Base-by-base conservation (phyloP, 2,113 vertebrate species). In the Peromyscus maniculatus region DNA sequence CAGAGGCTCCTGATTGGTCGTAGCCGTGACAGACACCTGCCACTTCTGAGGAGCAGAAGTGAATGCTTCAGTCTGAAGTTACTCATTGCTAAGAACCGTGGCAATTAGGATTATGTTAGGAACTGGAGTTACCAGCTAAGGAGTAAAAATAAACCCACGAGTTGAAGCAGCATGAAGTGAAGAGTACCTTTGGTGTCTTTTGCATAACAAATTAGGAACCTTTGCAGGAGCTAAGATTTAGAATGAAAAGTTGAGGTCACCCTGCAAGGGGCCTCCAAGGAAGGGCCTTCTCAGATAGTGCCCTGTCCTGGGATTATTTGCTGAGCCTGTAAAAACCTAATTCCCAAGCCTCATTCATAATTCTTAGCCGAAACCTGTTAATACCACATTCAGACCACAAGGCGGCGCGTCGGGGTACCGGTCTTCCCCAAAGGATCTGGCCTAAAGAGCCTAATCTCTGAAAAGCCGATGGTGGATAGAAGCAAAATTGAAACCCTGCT, bases 381-480 rank as follows among this genome's bases (percentile, higher is more conserved):
- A 28, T 74, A 31, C 31, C 80, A 9, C 24, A 79, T 64, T 28
- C 49, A 87, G 88, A 52, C 94, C 94, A 90, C 66, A 91, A 97
- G 96, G 79, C 57, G 95, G 89, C n/a, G 71, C 33, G 57, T 87
- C 59, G 57, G 64, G 72, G 82, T 91, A 59, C 92, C 67, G 33
- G 52, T 55, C 67, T 39, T 33, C 84, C 74, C 55, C 9, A 21
- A 7, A 33, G 26, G 12, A 59, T 80, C 43, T 46, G 72, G 55
- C 59, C 57, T 39, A 21, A 55, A 86, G 64, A 36, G 13, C n/a
- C 5, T 6, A 15, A 74, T 31, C 21, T 78, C 66, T 62, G 26
- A 67, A 26, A 43, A 0, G n/a, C 17, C 7, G 0, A 12, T 12
- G 17, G 64, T 69, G 52, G 72, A 31, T 10, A 7, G 59, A 77